phyloP scores from a whole-genome alignment of 2,113 vertebrate species.

The Leiothrix lutea region DNA sequence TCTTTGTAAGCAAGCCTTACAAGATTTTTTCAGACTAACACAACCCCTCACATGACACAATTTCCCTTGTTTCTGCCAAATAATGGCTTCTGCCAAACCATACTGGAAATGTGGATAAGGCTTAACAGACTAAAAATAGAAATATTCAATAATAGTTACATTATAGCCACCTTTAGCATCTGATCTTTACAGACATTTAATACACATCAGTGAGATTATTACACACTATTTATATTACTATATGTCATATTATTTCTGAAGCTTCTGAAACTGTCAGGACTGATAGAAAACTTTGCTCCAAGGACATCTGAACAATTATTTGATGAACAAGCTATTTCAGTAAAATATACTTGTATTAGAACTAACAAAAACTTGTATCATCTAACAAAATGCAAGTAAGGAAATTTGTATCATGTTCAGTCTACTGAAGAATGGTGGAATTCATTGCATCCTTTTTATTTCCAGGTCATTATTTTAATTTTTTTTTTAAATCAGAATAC shows the following conservation, averaged over 20 bases:
- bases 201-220: not conserved
- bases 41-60: not conserved
- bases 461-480: not conserved
- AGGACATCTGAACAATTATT: not conserved
- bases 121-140: not conserved
- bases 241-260: not conserved
- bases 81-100: not conserved
- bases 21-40: not conserved
- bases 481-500: not conserved
- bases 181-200: not conserved
- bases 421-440: not conserved
- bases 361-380: fast-evolving
- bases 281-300: not conserved
- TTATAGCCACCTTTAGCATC: not conserved
- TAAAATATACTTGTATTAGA: not conserved
- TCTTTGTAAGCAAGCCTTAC: not conserved
- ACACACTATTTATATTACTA: not conserved
- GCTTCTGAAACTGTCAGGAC: not conserved
- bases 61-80: not conserved
- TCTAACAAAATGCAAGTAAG: not conserved
- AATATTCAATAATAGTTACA: not conserved
- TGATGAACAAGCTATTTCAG: not conserved
- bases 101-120: not conserved
- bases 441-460: not conserved
- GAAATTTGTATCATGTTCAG: not conserved